These are phyloP conservation scores for Cyanoderma ruficeps DNA, from an alignment of 2,113 vertebrate genomes.

Conservation along the genomic window DNA sequence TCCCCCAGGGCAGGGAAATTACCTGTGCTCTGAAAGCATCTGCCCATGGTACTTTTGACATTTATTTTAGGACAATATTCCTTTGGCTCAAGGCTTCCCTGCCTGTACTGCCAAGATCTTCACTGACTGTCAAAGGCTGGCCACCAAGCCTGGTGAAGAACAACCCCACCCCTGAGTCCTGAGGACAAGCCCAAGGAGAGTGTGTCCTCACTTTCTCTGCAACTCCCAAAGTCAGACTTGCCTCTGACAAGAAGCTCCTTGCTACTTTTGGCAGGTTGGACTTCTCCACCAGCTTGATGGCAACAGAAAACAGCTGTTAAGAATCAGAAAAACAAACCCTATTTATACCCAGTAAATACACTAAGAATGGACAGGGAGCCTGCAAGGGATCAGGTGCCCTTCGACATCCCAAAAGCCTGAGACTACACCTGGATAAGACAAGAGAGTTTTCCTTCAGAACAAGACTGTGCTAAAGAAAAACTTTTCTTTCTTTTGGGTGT, in stretches of 20 bases:
- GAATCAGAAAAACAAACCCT: not conserved
- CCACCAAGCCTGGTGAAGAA: not conserved
- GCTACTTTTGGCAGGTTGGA: not conserved
- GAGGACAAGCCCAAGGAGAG: not conserved
- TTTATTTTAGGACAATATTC: not conserved
- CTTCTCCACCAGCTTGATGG: not conserved
- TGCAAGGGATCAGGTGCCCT: not conserved
- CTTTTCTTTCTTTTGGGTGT: not conserved
- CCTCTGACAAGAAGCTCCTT: not conserved
- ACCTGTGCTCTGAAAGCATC: not conserved
- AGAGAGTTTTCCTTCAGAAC: not conserved
- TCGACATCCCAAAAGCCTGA: not conserved
- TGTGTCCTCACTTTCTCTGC: not conserved
- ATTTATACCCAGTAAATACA: not conserved
- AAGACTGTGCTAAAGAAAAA: not conserved
- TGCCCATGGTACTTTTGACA: not conserved
- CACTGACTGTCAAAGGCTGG: not conserved
- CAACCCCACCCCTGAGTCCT: not conserved
- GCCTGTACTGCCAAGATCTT: not conserved
- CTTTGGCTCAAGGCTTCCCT: not conserved
- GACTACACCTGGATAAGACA: not conserved
- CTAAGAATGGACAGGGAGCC: not conserved
- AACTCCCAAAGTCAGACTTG: not conserved
- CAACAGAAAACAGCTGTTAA: not conserved
- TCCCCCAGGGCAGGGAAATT: not conserved